Evolutionary conservation across 1,140 invertebrate genomes (phyloP).

Genomic region (Pseudobourletiella spinata): DNA sequence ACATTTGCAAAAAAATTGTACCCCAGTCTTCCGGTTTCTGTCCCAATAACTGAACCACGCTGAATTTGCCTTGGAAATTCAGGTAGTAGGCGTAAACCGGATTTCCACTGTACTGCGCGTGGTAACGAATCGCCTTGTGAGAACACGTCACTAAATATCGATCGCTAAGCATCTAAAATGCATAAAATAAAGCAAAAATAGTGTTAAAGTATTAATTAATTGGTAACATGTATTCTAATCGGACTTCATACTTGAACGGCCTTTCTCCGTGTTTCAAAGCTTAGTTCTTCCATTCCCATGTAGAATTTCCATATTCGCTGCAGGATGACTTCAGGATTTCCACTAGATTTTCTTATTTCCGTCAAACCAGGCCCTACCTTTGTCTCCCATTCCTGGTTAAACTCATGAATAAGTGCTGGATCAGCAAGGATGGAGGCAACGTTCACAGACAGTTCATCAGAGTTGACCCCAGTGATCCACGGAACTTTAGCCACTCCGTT

Average conservation of each 20-base stretch:
- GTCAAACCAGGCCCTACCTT: slow-evolving; percentile 20
- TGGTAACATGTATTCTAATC: too few relatives aligned
- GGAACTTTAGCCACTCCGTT: slow-evolving; percentile 19
- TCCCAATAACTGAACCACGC: slow-evolving; percentile 27
- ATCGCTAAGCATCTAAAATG: slow-evolving; percentile 29
- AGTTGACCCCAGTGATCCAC: slow-evolving; percentile 27
- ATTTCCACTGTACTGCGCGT: slow-evolving; percentile 15
- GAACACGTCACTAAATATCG: slow-evolving; percentile 28
- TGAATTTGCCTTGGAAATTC: slow-evolving; percentile 20
- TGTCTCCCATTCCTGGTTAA: slow-evolving; percentile 32
- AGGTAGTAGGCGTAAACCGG: slow-evolving; percentile 31
- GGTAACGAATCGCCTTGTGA: slow-evolving; percentile 22
- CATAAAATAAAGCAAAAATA: too few relatives aligned
- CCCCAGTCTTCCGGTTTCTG: slow-evolving; percentile 34
- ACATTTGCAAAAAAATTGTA: too few relatives aligned
- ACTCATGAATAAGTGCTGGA: background rate
- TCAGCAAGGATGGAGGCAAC: slow-evolving; percentile 21
- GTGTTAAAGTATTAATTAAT: too few relatives aligned
- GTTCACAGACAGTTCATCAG: slow-evolving; percentile 29
- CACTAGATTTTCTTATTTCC: slow-evolving; percentile 18
- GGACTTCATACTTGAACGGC: slow-evolving; percentile 17
- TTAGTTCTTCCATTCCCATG: slow-evolving; percentile 18
- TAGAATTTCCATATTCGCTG: slow-evolving; percentile 20
- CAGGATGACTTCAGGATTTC: background rate
- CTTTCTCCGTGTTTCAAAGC: slow-evolving; percentile 21